Evolutionary conservation across 1,140 invertebrate genomes (phyloP), one percentile per base, ranked within the genome.

Genomic region (Tyrophagus putrescentiae): DNA sequence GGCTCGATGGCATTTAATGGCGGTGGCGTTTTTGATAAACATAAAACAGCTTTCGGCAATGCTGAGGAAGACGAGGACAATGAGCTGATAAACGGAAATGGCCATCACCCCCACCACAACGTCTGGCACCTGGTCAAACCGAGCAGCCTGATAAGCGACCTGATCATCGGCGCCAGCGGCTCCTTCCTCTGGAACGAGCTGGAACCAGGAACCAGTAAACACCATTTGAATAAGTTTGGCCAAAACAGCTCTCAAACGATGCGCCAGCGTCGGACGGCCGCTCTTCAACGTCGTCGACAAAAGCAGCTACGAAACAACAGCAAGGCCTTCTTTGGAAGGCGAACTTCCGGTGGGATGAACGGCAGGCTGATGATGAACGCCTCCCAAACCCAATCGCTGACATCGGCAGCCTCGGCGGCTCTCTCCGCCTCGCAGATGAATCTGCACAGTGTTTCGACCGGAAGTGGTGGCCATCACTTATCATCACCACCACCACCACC

Each of bases 51-150:
- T n/a, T n/a, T n/a, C n/a, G n/a, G n/a, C n/a, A n/a, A n/a, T n/a
- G 13, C 32, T 33, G 52, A 54, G 18, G 50, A 31, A 21, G 45
- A 53, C 7, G 23, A 53, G 34, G 50, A 53, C 23, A 25, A 31
- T 6, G 52, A 54, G 3, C 7, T 9, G 25, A n/a, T n/a, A n/a
- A n/a, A n/a, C n/a, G n/a, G n/a, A n/a, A n/a, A n/a, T n/a, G n/a
- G n/a, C n/a, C n/a, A n/a, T n/a, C n/a, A n/a, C n/a, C n/a, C n/a
- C n/a, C 27, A 13, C 21, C 52, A 54, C 25, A 54, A 54, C 39
- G 25, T 54, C 3, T 54, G 52, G 52, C 52, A 54, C 39, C 21
- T 54, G 25, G 52, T 54, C 27, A 54, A 54, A 33, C 52, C 52
- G 21, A 34, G 31, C n/a, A 54, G 52, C 39, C 25, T 54, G 27